Base-by-base conservation (phyloP, 2,113 vertebrate species). In the Chaetorhynchus papuensis region DNA sequence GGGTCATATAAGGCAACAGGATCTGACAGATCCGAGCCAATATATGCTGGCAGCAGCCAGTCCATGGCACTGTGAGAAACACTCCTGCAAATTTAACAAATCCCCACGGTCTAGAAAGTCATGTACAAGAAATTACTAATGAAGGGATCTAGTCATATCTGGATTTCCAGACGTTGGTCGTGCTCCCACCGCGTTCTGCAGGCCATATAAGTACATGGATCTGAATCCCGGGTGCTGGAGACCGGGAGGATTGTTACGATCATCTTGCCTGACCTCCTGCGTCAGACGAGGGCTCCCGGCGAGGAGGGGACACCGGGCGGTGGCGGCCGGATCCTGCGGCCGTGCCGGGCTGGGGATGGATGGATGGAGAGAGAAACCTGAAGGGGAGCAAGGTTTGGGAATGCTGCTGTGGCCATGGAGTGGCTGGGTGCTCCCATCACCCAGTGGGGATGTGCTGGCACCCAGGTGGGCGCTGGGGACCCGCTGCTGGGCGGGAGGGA, bases 31-130 rank as follows among this genome's bases (percentile, higher is more conserved):
- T 93, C 92, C 30, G 71, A 96, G 96, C 96, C 96, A 96, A 97
- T 94, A 82, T 90, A 84, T 52, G 95, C 96, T 97, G 96, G 96
- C 96, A 96, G 50, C 37, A 97, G 94, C 96, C 95, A 83, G 96
- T 86, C 96, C 95, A 74, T 97, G 96, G 96, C 96, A 96, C 96
- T 95, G 96, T 92, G 95, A 96, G 96, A 96, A 97, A 95, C 95
- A 90, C 96, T 96, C 96, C 96, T 97, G 96, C 96, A 90, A 97
- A 94, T 92, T 95, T 94, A 96, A 97, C 96, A 97, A 97, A 96
- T 97, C 96, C 96, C 96, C 76, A 90, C 1, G 96, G 96, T 94
- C 95, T 97, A 85, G 90, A 94, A 96, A 97, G 96, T 96, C 95
- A 97, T 95, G 96, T 95, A 96, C 95, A 90, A 97, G 95, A 96